phyloP scores from a whole-genome alignment of 2,888 invertebrate genomes.

The Itoplectis maculator region DNA sequence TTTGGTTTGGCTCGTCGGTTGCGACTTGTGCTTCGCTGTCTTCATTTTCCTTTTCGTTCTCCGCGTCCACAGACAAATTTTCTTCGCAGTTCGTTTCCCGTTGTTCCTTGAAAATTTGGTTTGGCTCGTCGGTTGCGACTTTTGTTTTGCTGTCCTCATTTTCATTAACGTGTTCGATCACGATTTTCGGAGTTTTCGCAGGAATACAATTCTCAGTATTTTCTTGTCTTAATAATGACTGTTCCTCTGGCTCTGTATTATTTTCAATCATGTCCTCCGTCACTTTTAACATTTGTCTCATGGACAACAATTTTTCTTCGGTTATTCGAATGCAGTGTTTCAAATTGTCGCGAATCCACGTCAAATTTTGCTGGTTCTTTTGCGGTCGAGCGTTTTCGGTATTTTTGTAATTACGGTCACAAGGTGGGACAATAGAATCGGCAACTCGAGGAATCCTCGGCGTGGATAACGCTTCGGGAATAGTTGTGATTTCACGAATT shows the following conservation, averaged over 20 bases:
- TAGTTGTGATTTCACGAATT: background rate
- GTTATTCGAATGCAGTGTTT: slow-evolving; percentile 24
- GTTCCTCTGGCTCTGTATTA: background rate
- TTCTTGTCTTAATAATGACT: background rate
- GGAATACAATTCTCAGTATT: background rate
- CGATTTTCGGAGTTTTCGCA: background rate
- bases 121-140: too few species aligned
- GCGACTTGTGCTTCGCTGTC: background rate
- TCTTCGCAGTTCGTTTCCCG: background rate
- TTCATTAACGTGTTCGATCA: background rate
- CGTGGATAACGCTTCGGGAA: background rate
- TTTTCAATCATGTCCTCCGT: background rate
- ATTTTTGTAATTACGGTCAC: background rate
- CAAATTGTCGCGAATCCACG: slow-evolving; percentile 44
- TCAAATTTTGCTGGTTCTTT: slow-evolving; percentile 20
- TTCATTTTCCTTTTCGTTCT: background rate
- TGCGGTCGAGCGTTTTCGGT: background rate
- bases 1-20: background rate
- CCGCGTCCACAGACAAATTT: background rate
- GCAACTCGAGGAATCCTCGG: too few species aligned
- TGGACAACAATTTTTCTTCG: slow-evolving; percentile 51
- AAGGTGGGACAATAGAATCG: background rate
- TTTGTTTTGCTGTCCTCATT: too few species aligned
- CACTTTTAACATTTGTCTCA: slow-evolving; percentile 12
- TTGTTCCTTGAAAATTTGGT: too few species aligned